Evolutionary conservation across 1,140 invertebrate species (phyloP).

Genomic region (Neodiprion lecontei): DNA sequence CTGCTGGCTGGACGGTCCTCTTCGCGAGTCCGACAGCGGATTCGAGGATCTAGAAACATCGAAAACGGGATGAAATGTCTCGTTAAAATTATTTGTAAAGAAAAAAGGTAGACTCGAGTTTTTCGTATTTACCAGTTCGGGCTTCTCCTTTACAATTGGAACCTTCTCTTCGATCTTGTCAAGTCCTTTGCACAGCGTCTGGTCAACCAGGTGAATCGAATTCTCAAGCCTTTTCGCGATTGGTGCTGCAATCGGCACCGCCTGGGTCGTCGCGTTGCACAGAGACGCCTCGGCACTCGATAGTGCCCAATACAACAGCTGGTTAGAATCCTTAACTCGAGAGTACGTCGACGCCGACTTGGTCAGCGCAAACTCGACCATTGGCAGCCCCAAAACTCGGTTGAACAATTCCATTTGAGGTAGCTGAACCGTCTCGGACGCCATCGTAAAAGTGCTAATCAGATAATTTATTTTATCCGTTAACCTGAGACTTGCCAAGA

Average conservation of each 20-base stretch:
- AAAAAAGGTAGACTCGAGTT: conserved; percentile 50
- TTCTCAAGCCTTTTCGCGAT: conserved; percentile 66
- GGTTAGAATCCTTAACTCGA: conserved; percentile 62
- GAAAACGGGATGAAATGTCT: conserved; percentile 14
- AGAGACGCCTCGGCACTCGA: conserved; percentile 73
- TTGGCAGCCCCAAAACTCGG: conserved; percentile 64
- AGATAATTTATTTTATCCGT: neutral
- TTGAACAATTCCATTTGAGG: conserved; percentile 66
- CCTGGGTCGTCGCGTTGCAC: conserved; percentile 65
- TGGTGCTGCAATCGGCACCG: conserved; percentile 62
- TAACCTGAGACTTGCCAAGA: neutral
- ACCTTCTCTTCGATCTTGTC: conserved; percentile 72
- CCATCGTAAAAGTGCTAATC: conserved; percentile 32
- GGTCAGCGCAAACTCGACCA: conserved; percentile 63
- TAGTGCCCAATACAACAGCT: conserved; percentile 70
- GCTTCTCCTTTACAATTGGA: conserved; percentile 72
- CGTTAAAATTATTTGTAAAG: neutral
- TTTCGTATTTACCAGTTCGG: conserved; percentile 64
- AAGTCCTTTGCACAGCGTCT: conserved; percentile 70
- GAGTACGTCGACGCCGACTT: conserved; percentile 65
- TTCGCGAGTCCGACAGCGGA: conserved; percentile 57
- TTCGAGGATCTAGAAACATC: conserved; percentile 44
- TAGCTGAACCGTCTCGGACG: conserved; percentile 38
- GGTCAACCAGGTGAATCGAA: conserved; percentile 73
- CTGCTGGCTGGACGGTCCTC: conserved; percentile 59